These are phyloP conservation scores for Heliornis fulica DNA, from an alignment of 2,113 vertebrate species.

Conservation along the genomic window DNA sequence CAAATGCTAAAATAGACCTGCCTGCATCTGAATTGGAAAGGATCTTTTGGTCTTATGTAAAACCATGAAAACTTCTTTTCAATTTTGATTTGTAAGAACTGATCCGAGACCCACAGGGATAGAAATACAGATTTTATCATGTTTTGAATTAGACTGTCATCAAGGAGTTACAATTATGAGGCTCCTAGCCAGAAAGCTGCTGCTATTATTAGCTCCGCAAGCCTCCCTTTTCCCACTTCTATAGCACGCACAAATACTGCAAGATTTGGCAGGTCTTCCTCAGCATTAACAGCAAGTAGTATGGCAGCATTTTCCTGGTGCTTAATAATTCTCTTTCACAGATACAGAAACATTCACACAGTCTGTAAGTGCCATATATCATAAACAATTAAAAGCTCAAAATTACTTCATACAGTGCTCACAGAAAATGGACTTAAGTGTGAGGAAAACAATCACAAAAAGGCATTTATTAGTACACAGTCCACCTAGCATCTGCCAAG, in stretches of 20 bases:
- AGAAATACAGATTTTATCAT: neutral
- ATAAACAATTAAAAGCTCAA: conserved; percentile 53
- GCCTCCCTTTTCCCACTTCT: neutral
- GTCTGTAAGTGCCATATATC: conserved; percentile 4
- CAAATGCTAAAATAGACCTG: neutral
- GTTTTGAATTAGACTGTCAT: neutral
- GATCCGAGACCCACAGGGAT: neutral
- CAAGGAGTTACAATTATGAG: neutral
- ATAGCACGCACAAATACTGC: neutral
- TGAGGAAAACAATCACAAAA: conserved; percentile 29
- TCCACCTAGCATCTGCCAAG: conserved; percentile 35
- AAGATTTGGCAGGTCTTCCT: conserved; percentile 35
- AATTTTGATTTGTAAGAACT: neutral
- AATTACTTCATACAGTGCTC: neutral
- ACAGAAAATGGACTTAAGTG: neutral
- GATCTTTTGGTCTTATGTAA: neutral
- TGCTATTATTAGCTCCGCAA: neutral
- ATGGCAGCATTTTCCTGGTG: neutral
- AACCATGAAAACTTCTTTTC: neutral
- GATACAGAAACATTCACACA: neutral
- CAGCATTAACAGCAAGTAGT: neutral
- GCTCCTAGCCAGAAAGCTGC: conserved; percentile 1
- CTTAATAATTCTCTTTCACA: conserved; percentile 37
- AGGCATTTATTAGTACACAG: neutral
- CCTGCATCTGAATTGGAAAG: neutral